Conservation (phyloP, 2,113 vertebrate genomes). For the Petrocephalus zakoni region DNA sequence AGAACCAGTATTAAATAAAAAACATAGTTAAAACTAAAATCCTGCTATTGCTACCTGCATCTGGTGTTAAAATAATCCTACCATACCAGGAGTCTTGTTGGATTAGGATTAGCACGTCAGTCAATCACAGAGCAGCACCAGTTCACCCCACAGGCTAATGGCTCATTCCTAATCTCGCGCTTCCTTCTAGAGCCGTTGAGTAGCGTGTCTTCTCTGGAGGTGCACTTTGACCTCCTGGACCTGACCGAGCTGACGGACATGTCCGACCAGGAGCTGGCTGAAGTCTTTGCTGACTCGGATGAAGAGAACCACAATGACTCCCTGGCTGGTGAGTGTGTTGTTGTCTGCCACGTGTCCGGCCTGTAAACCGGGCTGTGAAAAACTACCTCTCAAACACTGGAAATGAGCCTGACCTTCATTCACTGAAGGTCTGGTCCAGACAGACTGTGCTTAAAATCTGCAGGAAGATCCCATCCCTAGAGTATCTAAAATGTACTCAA, state of each 20-base stretch:
- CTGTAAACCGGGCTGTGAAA: neutral
- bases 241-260: conserved; percentile 93
- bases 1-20: neutral
- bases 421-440: neutral
- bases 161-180: neutral
- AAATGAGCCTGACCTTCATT: neutral
- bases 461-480: neutral
- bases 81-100: neutral
- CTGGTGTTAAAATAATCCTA: neutral
- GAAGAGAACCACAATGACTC: conserved; percentile 81
- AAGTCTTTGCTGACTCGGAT: conserved; percentile 91
- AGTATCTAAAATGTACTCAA: neutral
- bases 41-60: neutral
- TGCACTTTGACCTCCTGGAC: conserved; percentile 96
- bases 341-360: neutral
- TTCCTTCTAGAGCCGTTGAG: conserved; percentile 78
- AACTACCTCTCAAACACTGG: neutral
- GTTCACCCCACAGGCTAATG: neutral
- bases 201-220: conserved; percentile 94
- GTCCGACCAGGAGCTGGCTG: conserved; percentile 94
- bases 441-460: neutral
- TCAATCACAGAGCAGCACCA: neutral
- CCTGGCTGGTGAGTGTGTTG: conserved; percentile 66
- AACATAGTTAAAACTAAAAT: neutral
- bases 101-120: neutral